These are phyloP conservation scores for Norana najaformis DNA, from an alignment of 2,888 invertebrate genomes.

Conservation along the genomic window DNA sequence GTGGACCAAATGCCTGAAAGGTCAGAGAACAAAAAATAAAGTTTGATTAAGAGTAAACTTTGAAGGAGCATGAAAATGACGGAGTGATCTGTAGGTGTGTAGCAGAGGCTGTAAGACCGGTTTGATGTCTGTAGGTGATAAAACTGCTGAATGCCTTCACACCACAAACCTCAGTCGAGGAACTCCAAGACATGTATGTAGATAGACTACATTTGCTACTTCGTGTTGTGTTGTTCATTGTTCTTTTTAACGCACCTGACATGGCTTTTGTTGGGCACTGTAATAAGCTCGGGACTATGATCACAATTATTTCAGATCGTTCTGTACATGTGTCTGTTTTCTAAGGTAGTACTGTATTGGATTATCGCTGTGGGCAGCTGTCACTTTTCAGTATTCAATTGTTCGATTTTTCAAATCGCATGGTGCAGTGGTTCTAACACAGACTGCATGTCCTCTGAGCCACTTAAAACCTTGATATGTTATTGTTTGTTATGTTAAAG, in stretches of 20 bases:
- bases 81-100: background rate
- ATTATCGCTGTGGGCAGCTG: background rate
- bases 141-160: slow-evolving; percentile 98
- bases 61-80: background rate
- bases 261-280: too few species aligned
- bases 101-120: background rate
- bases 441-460: too few species aligned
- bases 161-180: slow-evolving; percentile 93
- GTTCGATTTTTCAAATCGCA: too few species aligned
- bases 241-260: background rate
- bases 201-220: background rate
- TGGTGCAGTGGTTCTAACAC: too few species aligned
- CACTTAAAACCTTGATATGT: too few species aligned
- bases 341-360: background rate
- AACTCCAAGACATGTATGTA: slow-evolving; percentile 93
- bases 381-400: background rate
- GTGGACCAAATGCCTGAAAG: too few species aligned
- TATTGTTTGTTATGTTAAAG: too few species aligned
- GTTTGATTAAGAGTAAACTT: too few species aligned
- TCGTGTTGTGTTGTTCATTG: background rate
- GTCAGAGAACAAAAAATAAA: too few species aligned
- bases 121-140: slow-evolving; percentile 76
- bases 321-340: background rate
- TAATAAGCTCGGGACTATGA: background rate
- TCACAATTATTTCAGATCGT: background rate